Conservation (phyloP, 1,140 invertebrate genomes). For the Subanguina moxae region DNA sequence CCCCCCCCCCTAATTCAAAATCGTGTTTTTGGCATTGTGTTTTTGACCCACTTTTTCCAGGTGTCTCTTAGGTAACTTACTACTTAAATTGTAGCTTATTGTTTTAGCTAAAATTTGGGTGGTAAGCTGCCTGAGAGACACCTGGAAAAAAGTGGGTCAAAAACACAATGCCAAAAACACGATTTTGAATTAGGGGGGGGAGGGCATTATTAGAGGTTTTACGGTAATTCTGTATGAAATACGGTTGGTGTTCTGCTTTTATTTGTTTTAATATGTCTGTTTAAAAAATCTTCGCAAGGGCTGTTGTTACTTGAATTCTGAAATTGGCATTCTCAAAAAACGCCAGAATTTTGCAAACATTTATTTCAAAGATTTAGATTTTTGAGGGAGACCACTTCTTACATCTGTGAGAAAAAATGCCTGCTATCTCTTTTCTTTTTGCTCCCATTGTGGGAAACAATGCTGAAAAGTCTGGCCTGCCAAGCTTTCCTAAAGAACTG, state of each 20-base stretch:
- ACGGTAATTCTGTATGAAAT: neutral
- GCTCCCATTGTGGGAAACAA: neutral
- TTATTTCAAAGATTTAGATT: neutral
- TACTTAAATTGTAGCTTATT: no score
- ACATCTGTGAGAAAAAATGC: neutral
- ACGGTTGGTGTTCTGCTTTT: no score
- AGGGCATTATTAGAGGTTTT: neutral
- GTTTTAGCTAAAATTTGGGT: no score
- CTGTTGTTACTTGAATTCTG: neutral
- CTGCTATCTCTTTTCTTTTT: neutral
- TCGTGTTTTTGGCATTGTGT: no score
- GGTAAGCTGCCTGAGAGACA: no score
- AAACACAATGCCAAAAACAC: no score
- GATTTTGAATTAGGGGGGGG: no score
- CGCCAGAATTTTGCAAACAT: neutral
- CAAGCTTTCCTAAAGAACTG: neutral
- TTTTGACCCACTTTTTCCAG: no score
- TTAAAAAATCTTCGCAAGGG: neutral
- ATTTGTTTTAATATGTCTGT: no score
- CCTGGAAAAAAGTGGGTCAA: no score
- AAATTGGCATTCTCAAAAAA: neutral
- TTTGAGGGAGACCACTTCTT: neutral
- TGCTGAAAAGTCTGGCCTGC: neutral
- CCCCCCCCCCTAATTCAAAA: no score
- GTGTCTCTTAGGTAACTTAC: no score